Evolutionary conservation across 2,888 invertebrate species (phyloP), one percentile per base, ranked within the genome.

Genomic region (Lycocerus yunnanus): DNA sequence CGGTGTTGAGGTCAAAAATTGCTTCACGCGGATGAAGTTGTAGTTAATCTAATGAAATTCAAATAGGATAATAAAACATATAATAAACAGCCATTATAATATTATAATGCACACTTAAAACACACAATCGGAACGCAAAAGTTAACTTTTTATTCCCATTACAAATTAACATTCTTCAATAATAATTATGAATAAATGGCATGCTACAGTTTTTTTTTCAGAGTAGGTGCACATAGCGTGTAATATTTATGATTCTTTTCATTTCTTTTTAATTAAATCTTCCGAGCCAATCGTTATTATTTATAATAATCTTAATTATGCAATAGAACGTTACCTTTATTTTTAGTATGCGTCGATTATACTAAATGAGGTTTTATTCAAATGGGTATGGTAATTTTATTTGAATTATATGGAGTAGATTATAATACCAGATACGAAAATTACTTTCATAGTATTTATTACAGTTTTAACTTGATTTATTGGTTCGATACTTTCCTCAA

Each of bases 71-170:
- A 72, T 72, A 67, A 72, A 68, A 68, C 58, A 24, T 10, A 60
- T 15, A 60, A 72, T 63, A 72, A 68, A 68, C 58, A 58, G 20
- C 58, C 27, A 68, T 72, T 72, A 68, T 18, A 68, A 72, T 68
- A 72, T 72, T 68, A 72, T 72, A 58, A 63, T 68, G 63, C 68
- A 61, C 18, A 67, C 72, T 21, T 68, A 72, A 72, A 72, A 72
- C 72, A 72, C 68, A 72, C 72, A 72, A 72, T 72, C 63, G 68
- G 72, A 72, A 72, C 73, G 69, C 69, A 21, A 15, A 73, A 69
- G n/a, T 66, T 68, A 59, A 15, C 69, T 66, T 73, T 63, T 66
- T 65, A 73, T 73, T 66, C 73, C 66, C 65, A 69, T 69, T 73
- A 69, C 20, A 20, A 73, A 73, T 73, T 73, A 73, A 73, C 73